These are phyloP conservation scores for Macropodus opercularis DNA, from an alignment of 2,797 vertebrate genomes.

Conservation along the genomic window DNA sequence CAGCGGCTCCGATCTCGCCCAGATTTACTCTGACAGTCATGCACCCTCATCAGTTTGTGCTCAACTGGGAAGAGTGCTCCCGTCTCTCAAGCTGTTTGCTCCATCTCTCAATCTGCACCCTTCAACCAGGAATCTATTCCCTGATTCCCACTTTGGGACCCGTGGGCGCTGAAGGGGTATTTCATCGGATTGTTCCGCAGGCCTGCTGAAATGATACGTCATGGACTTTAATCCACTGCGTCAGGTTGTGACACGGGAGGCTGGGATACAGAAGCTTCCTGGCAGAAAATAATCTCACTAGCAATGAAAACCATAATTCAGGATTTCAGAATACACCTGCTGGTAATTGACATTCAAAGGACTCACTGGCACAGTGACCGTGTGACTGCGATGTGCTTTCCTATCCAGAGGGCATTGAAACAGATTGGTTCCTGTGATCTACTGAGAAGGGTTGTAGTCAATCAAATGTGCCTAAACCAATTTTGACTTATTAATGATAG, in stretches of 20 bases:
- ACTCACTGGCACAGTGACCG: conserved; percentile 1
- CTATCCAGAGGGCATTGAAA: conserved; percentile 8
- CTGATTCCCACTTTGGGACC: background rate
- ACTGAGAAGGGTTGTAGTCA: conserved; percentile 1
- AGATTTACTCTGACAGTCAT: conserved; percentile 48
- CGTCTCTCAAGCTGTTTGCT: conserved; percentile 23
- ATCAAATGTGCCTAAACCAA: conserved; percentile 6
- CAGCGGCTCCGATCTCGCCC: conserved; percentile 30
- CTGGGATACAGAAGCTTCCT: background rate
- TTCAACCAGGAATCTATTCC: conserved; percentile 22
- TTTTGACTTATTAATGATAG: conserved; percentile 31
- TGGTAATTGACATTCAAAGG: conserved; percentile 24
- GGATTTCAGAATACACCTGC: conserved; percentile 24
- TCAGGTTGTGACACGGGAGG: conserved; percentile 23
- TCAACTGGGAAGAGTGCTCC: conserved; percentile 29
- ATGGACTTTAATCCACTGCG: conserved; percentile 25
- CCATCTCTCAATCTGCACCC: conserved; percentile 7
- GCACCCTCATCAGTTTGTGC: conserved; percentile 35
- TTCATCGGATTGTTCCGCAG: conserved; percentile 4
- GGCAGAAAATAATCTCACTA: conserved; percentile 12
- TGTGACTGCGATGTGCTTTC: conserved; percentile 50
- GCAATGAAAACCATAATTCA: conserved; percentile 33
- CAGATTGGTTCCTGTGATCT: conserved; percentile 31
- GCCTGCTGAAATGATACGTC: conserved; percentile 27
- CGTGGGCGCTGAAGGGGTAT: conserved; percentile 14